phyloP scores from a whole-genome alignment of 2,113 vertebrate genomes.

The Ptyas mucosa region DNA sequence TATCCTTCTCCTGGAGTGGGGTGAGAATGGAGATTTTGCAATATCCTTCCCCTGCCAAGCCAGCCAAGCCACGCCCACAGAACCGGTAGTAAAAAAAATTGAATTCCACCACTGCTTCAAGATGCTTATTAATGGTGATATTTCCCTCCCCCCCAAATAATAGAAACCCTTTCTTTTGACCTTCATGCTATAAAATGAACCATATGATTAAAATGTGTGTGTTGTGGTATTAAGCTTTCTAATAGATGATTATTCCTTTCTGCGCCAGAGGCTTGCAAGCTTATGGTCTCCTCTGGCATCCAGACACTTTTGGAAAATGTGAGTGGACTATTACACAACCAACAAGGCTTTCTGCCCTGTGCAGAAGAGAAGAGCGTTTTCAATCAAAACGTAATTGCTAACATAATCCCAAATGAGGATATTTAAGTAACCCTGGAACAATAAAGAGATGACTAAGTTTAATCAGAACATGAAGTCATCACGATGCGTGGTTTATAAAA shows the following conservation, averaged over 20 bases:
- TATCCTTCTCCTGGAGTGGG: too few species aligned
- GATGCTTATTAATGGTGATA: not conserved
- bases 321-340: slow-evolving; percentile 57
- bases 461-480: slow-evolving; percentile 90
- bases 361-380: slow-evolving; percentile 60
- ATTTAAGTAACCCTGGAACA: slow-evolving; percentile 86
- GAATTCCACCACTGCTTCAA: not conserved
- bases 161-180: not conserved
- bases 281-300: slow-evolving; percentile 66
- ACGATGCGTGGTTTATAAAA: slow-evolving; percentile 85
- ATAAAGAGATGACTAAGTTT: slow-evolving; percentile 86
- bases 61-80: too few species aligned
- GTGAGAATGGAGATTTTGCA: too few species aligned
- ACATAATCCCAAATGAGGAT: slow-evolving; percentile 76
- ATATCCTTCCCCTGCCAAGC: too few species aligned
- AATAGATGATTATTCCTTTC: slow-evolving; percentile 56
- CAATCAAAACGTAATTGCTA: slow-evolving; percentile 75
- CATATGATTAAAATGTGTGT: slow-evolving; percentile 61
- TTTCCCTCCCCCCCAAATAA: not conserved
- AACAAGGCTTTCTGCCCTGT: slow-evolving; percentile 41
- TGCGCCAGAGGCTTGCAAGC: slow-evolving; percentile 43
- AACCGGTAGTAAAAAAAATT: too few species aligned
- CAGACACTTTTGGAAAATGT: slow-evolving; percentile 66
- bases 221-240: slow-evolving; percentile 56
- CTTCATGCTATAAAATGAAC: slow-evolving; percentile 30